Conservation (phyloP, 1,140 invertebrate genomes). For the Hyphantria cunea region DNA sequence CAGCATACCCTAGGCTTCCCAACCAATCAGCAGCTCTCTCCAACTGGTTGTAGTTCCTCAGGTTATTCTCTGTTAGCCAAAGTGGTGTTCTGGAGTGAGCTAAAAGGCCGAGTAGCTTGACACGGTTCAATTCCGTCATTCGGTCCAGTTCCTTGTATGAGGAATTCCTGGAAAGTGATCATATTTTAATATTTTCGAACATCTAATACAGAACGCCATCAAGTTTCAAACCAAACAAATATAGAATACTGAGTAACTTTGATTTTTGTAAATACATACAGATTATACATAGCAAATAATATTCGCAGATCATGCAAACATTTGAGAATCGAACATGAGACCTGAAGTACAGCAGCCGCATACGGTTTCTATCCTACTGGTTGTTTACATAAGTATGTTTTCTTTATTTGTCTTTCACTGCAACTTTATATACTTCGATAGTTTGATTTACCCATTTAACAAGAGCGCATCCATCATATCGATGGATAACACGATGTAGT, state of each 20-base stretch:
- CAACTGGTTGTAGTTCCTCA: conserved; percentile 38
- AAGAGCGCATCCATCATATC: conserved; percentile 83
- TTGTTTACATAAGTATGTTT: too few species aligned
- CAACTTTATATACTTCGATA: too few species aligned
- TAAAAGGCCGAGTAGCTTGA: conserved; percentile 50
- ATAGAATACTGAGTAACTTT: too few species aligned
- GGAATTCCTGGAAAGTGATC: conserved; percentile 50
- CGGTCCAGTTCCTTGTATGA: conserved; percentile 57
- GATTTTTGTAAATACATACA: too few species aligned
- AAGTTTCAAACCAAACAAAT: too few species aligned
- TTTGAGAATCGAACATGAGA: too few species aligned
- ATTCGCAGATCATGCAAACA: too few species aligned
- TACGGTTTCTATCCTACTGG: too few species aligned
- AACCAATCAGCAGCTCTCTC: conserved; percentile 67
- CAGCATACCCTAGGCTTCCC: conserved; percentile 62
- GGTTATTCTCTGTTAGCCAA: conserved; percentile 63
- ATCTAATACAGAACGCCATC: too few species aligned
- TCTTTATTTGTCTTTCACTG: too few species aligned
- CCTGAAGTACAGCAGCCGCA: too few species aligned
- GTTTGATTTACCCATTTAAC: conserved; percentile 82
- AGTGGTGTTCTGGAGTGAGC: conserved; percentile 53
- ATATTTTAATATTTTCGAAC: conserved; percentile 3
- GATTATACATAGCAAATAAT: too few species aligned
- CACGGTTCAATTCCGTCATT: conserved; percentile 57
- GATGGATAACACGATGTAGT: conserved; percentile 81